A percentile compares a stretch with the other conserved stretches of the same genome.
These are phyloP conservation scores for Eudasyphora cyanicolor DNA, from an alignment of 2,888 invertebrate genomes.

Conservation along the genomic window DNA sequence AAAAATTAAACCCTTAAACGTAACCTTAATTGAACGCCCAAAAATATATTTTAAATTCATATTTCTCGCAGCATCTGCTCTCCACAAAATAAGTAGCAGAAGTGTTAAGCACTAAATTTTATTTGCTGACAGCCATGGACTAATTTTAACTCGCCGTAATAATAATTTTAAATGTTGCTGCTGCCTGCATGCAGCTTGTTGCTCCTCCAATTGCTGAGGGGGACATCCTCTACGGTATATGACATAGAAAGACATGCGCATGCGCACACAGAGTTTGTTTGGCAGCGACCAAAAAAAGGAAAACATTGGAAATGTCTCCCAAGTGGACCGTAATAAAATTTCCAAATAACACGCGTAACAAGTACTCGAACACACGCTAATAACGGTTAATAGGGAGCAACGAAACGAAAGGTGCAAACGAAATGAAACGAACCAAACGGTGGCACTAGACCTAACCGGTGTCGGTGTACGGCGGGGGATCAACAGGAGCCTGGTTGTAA, in stretches of 20 bases:
- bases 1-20: conserved; percentile 28
- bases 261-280: not conserved
- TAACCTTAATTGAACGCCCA: not conserved
- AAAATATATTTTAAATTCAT: conserved; percentile 23
- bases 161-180: conserved; percentile 36
- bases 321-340: conserved; percentile 75
- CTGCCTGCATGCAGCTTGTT: conserved; percentile 71
- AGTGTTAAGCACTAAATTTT: conserved; percentile 73
- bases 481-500: conserved; percentile 13
- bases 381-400: conserved; percentile 68
- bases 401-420: conserved; percentile 73
- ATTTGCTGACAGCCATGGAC: conserved; percentile 76
- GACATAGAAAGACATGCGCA: not conserved
- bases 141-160: conserved; percentile 75
- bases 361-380: conserved; percentile 52
- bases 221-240: conserved; percentile 40
- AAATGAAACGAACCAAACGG: conserved; percentile 50
- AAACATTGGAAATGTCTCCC: conserved; percentile 67
- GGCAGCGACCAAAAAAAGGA: conserved; percentile 47
- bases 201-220: not conserved
- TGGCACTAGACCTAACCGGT: no score
- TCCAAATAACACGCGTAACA: conserved; percentile 66
- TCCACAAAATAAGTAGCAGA: conserved; percentile 41
- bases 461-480: conserved; percentile 5
- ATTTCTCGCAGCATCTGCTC: conserved; percentile 69